Evolutionary conservation across 2,888 invertebrate genomes (phyloP).

Genomic region (Reticulitermes lucifugus): DNA sequence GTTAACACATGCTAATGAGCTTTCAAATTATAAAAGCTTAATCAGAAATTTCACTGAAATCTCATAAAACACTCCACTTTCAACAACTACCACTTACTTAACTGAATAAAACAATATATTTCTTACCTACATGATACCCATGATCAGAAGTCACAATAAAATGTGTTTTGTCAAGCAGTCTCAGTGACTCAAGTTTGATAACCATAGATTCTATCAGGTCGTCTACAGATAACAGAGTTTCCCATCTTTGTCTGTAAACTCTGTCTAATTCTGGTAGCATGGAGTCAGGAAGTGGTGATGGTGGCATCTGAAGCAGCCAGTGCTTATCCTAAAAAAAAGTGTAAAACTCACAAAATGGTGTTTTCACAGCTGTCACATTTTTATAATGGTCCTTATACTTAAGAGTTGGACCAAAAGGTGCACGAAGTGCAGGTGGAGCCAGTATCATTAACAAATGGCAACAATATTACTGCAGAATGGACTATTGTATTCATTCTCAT

Average conservation of each 20-base stretch:
- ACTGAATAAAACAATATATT: background rate
- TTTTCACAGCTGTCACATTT: no score
- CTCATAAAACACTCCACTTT: no score
- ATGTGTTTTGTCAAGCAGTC: slow-evolving; percentile 79
- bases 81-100: no score
- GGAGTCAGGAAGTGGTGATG: slow-evolving; percentile 71
- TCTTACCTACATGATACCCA: slow-evolving; percentile 87
- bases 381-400: no score
- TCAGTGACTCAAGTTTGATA: slow-evolving; percentile 66
- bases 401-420: no score
- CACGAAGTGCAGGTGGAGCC: no score
- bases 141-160: slow-evolving; percentile 90
- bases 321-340: slow-evolving; percentile 77
- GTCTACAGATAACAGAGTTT: slow-evolving; percentile 87
- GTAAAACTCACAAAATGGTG: background rate
- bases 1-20: no score
- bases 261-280: slow-evolving; percentile 74
- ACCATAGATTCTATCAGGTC: slow-evolving; percentile 81
- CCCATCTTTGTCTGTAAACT: slow-evolving; percentile 80
- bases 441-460: no score
- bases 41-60: no score
- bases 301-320: slow-evolving; percentile 82
- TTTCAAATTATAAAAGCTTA: no score
- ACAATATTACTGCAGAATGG: no score
- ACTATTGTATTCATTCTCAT: no score